Conservation (phyloP, 2,113 vertebrate genomes). For the Zapus hudsonius region DNA sequence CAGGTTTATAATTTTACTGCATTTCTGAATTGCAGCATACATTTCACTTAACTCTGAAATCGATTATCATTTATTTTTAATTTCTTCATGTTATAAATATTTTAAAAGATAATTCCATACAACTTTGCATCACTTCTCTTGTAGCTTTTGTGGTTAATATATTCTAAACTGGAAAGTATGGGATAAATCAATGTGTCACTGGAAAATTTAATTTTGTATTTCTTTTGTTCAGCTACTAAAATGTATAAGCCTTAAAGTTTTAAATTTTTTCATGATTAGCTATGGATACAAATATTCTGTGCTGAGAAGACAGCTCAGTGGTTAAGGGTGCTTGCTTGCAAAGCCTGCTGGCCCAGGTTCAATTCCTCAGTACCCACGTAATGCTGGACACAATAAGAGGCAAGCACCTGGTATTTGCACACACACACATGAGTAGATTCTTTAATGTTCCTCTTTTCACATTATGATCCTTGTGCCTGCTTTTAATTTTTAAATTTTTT, state of each 20-base stretch:
- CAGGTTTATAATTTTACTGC: constrained; percentile 51
- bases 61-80: constrained; percentile 43
- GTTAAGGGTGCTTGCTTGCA: too few species aligned
- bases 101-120: constrained; percentile 36
- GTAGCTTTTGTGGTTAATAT: constrained; percentile 47
- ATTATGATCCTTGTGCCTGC: constrained; percentile 61
- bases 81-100: constrained; percentile 56
- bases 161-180: constrained; percentile 69
- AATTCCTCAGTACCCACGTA: too few species aligned
- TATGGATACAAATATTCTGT: neutral
- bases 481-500: too few species aligned
- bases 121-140: constrained; percentile 54
- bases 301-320: too few species aligned
- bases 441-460: constrained; percentile 41
- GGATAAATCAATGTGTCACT: constrained; percentile 63
- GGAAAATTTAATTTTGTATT: constrained; percentile 71
- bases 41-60: constrained; percentile 65
- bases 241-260: constrained; percentile 60
- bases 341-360: too few species aligned
- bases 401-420: too few species aligned
- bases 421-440: too few species aligned
- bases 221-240: constrained; percentile 60
- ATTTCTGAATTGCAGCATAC: constrained; percentile 62
- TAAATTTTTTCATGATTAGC: constrained; percentile 29
- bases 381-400: too few species aligned